Percentiles rank a stretch among this genome's conserved stretches.
Conservation (phyloP, 2,797 vertebrate species). For the Parauchenoglanis punctatus region DNA sequence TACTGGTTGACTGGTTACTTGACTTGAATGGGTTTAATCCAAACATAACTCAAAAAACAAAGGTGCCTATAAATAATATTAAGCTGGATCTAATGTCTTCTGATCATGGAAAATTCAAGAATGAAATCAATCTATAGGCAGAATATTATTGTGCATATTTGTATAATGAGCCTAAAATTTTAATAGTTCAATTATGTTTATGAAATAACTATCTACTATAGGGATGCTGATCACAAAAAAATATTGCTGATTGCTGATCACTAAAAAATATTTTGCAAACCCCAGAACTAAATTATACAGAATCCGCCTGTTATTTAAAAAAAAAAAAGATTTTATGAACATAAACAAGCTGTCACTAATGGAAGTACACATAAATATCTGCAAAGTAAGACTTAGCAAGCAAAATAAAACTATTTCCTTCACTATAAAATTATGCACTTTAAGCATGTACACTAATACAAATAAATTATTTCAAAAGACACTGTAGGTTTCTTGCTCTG, state of each 20-base stretch:
- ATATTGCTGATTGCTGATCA: not conserved
- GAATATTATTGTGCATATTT: not conserved
- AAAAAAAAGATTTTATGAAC: not conserved
- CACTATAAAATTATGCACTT: not conserved
- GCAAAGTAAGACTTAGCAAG: not conserved
- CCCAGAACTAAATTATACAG: not conserved
- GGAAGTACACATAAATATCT: not conserved
- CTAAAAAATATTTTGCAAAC: not conserved
- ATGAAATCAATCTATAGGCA: not conserved
- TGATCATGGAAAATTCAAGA: not conserved
- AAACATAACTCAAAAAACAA: not conserved
- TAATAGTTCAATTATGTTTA: not conserved
- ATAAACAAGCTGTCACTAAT: not conserved
- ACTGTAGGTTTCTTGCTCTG: not conserved
- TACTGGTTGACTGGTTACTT: not conserved
- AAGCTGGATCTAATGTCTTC: not conserved
- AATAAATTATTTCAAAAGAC: not conserved
- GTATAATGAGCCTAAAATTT: not conserved
- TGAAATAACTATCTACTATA: not conserved
- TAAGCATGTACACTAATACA: not conserved
- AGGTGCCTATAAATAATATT: not conserved
- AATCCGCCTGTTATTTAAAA: not conserved
- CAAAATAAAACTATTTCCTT: not conserved
- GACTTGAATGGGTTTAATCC: not conserved
- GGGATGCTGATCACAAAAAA: not conserved